phyloP scores from a whole-genome alignment of 1,140 invertebrate species.

The Trachelipus rathkii region DNA sequence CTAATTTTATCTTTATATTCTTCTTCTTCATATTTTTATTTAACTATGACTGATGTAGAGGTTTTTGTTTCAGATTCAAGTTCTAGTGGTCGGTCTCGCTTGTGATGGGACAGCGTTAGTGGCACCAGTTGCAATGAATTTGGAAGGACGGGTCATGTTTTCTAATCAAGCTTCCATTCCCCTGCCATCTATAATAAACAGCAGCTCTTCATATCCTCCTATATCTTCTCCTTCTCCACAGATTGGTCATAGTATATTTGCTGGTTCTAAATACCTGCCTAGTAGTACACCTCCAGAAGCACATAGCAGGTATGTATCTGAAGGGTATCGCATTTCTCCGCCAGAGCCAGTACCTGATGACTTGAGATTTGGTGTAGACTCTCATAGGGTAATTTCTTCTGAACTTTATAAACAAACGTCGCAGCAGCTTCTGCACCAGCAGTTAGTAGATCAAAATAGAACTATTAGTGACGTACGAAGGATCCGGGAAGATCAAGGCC shows the following conservation, averaged over 20 bases:
- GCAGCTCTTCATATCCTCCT: slow-evolving; percentile 34
- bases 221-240: slow-evolving; percentile 32
- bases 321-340: slow-evolving; percentile 32
- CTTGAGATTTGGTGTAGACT: too few relatives aligned
- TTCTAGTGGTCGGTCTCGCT: slow-evolving; percentile 35
- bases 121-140: slow-evolving; percentile 24
- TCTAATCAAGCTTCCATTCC: slow-evolving; percentile 33
- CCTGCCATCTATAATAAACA: slow-evolving; percentile 30
- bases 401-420: too few relatives aligned
- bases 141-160: slow-evolving; percentile 40
- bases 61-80: slow-evolving; percentile 33
- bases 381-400: too few relatives aligned
- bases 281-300: slow-evolving; percentile 37
- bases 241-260: slow-evolving; percentile 39
- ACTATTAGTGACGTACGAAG: slow-evolving; percentile 32
- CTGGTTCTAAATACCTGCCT: slow-evolving; percentile 39
- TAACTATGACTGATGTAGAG: too few relatives aligned
- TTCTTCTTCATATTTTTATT: too few relatives aligned
- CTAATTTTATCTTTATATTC: too few relatives aligned
- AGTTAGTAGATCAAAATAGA: slow-evolving; percentile 28
- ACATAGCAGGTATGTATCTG: slow-evolving; percentile 37
- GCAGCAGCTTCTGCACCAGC: not conserved
- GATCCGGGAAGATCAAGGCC: slow-evolving; percentile 33
- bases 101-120: slow-evolving; percentile 12
- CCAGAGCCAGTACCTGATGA: slow-evolving; percentile 30